Evolutionary conservation across 2,797 vertebrate genomes (phyloP), one percentile per base, ranked within the genome.

Genomic region (Oceanodroma leucorhoa): DNA sequence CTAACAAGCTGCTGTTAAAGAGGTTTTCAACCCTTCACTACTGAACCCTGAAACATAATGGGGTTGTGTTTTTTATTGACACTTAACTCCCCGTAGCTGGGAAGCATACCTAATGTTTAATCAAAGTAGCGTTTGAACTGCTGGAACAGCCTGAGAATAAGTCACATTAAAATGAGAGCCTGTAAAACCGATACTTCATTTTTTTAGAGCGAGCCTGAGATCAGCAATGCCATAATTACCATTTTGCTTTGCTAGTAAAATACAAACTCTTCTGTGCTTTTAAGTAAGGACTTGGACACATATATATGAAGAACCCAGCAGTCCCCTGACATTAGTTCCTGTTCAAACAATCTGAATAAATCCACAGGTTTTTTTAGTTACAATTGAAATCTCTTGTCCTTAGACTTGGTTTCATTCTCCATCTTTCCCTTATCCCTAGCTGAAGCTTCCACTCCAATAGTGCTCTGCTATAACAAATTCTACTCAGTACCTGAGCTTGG

Each of bases 11-110:
- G 9, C 58, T 5, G 9, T 13, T 3, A 3, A 26, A 41, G 2
- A 9, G 38, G 13, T 15, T 38, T 20, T 2, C 69, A 62, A 29
- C 17, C 24, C 41, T 32, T 5, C 32, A 1, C 13, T 0, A 21
- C 21, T 1, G 32, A 65, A 6, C 21, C 7, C 17, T 1, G 7
- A 66, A 51, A 65, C 5, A 3, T 1, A 21, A n/a, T 0, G 8
- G 24, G 3, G 8, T 0, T 61, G 15, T 8, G 29, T 2, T 23
- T 76, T 58, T 43, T 21, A 36, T 1, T 4, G 27, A 46, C 13
- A 11, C 24, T 27, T 21, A 27, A 21, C 27, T 30, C 53, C 36
- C 46, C 4, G 1, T 5, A 41, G 17, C 13, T 41, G 14, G 9
- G 15, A 78, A 75, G 7, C 5, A 32, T 0, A 45, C 4, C 8